Conservation (phyloP, 2,797 vertebrate genomes). For the Anguilla marmorata region DNA sequence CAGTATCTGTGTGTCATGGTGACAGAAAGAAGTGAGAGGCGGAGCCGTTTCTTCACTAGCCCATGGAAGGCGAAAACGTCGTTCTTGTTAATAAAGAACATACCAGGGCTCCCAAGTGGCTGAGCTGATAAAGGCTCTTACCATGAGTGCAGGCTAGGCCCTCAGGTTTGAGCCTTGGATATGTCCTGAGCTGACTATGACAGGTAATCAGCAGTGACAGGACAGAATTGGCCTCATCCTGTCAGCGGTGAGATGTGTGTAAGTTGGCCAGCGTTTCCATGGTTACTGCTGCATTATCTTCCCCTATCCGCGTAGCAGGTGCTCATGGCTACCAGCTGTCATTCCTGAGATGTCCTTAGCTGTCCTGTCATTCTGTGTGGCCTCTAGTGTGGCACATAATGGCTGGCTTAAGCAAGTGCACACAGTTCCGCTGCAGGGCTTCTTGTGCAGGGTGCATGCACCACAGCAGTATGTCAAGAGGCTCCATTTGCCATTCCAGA, state of each 20-base stretch:
- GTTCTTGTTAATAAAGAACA: background rate
- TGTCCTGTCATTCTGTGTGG: background rate
- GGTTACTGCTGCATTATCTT: background rate
- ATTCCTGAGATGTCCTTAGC: background rate
- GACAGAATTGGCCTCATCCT: background rate
- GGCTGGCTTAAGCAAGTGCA: background rate
- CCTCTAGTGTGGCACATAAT: background rate
- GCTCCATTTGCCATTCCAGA: background rate
- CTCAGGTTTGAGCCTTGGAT: background rate
- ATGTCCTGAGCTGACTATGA: background rate
- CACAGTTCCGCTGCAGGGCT: background rate
- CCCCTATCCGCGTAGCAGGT: background rate
- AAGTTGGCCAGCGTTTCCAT: background rate
- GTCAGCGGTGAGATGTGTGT: background rate
- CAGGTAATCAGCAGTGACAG: background rate
- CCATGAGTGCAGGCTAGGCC: background rate
- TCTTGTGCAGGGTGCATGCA: background rate
- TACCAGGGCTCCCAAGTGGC: background rate
- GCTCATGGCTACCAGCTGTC: background rate
- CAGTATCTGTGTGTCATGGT: background rate
- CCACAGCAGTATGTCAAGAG: background rate
- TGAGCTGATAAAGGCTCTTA: background rate
- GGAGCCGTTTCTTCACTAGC: background rate
- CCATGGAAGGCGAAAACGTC: background rate
- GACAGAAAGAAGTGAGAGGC: background rate